phyloP scores from a whole-genome alignment of 2,888 invertebrate species.

The Steinernema hermaphroditum region DNA sequence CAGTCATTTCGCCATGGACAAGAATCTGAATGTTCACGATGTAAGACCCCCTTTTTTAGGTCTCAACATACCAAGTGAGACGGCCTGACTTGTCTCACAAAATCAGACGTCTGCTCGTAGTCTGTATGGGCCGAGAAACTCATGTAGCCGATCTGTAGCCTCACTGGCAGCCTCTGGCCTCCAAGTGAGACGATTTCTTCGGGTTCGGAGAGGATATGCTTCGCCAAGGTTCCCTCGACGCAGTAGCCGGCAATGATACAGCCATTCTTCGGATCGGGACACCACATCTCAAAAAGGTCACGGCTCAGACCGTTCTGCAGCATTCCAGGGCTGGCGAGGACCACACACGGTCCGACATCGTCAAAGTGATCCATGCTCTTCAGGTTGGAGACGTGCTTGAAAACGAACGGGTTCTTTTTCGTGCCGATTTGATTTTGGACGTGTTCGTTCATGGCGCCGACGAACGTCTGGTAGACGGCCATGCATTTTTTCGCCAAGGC shows the following conservation, averaged over 20 bases:
- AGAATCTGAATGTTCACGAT: constrained; percentile 73
- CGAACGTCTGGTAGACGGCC: constrained; percentile 99
- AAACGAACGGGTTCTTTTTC: constrained; percentile 96
- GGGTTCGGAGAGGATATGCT: constrained; percentile 89
- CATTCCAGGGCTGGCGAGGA: constrained; percentile 99
- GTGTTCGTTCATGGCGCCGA: constrained; percentile 98
- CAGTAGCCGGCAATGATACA: constrained; percentile 90
- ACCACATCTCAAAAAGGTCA: constrained; percentile 98
- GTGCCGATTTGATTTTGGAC: constrained; percentile 88
- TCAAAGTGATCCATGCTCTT: constrained; percentile 98
- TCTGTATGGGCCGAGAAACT: constrained; percentile 99
- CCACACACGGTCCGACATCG: constrained; percentile 98
- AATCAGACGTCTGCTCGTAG: constrained; percentile 95
- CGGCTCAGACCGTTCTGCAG: constrained; percentile 96
- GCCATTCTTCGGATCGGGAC: constrained; percentile 95
- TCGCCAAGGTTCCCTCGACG: constrained; percentile 72
- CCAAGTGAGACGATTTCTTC: constrained; percentile 93
- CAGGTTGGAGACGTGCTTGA: constrained; percentile 81
- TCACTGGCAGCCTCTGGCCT: constrained; percentile 88
- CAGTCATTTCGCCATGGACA: constrained; percentile 98
- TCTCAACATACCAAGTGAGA: constrained; percentile 80
- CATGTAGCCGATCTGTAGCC: constrained; percentile 75
- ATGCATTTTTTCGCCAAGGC: constrained; percentile 99
- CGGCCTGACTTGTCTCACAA: constrained; percentile 88
- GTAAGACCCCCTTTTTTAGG: background rate